These are phyloP conservation scores for Hylomyscus alleni DNA, from an alignment of 2,797 vertebrate genomes.

Conservation along the genomic window DNA sequence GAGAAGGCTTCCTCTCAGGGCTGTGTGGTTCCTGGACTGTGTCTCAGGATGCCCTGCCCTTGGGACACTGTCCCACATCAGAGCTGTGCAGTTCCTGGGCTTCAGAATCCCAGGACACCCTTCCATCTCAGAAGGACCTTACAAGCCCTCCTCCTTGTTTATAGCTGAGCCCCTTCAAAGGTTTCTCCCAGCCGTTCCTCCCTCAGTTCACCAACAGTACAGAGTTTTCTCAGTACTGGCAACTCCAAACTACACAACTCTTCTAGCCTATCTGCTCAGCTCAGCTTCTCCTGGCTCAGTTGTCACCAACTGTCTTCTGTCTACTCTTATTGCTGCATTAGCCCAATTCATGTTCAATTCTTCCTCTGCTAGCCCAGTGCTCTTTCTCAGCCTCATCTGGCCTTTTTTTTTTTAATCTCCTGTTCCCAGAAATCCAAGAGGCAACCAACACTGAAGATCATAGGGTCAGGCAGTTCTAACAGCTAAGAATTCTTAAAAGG, in stretches of 20 bases:
- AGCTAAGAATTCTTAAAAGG: neutral
- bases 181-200: neutral
- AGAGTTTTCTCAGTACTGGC: neutral
- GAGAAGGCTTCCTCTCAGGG: neutral
- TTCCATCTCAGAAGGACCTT: neutral
- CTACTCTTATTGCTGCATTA: neutral
- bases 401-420: too few relatives aligned
- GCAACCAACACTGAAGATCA: neutral
- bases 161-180: neutral
- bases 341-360: neutral
- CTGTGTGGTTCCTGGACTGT: neutral
- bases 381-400: neutral
- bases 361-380: neutral
- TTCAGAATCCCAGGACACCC: neutral
- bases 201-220: neutral
- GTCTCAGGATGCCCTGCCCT: neutral
- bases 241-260: neutral
- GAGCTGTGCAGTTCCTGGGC: neutral
- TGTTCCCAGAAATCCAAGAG: neutral
- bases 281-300: too few relatives aligned
- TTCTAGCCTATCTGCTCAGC: neutral
- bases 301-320: neutral
- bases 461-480: neutral
- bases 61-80: neutral
- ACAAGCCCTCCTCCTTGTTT: neutral